Percentiles rank a stretch among this genome's conserved stretches.
phyloP scores from a whole-genome alignment of 2,888 invertebrate genomes.

The Lycia hirtaria region DNA sequence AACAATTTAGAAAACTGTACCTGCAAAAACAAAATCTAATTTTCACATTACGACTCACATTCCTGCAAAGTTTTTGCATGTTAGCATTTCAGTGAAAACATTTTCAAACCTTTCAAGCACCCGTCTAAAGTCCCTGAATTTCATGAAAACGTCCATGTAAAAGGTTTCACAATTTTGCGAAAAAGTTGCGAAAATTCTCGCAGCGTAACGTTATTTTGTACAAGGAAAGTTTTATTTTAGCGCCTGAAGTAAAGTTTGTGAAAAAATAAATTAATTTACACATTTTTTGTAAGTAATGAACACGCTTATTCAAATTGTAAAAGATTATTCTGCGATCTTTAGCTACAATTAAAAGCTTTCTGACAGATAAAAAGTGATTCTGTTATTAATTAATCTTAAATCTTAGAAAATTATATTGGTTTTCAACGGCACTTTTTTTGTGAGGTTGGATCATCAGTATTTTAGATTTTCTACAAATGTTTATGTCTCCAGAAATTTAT shows the following conservation, averaged over 20 bases:
- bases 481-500: too few species aligned
- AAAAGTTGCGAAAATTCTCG: slow-evolving; percentile 10
- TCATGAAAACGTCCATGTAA: slow-evolving; percentile 6
- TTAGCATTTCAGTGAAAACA: slow-evolving; percentile 8
- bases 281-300: neutral
- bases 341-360: slow-evolving; percentile 1
- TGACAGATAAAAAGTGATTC: too few species aligned
- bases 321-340: neutral
- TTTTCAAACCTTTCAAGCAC: slow-evolving; percentile 2
- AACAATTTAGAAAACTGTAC: neutral
- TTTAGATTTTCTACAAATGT: too few species aligned
- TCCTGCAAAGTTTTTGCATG: slow-evolving; percentile 10
- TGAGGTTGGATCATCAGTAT: too few species aligned
- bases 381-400: too few species aligned
- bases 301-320: neutral
- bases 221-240: slow-evolving; percentile 13
- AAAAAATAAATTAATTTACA: slow-evolving; percentile 10
- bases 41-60: slow-evolving; percentile 3
- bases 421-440: too few species aligned
- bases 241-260: neutral
- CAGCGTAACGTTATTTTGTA: slow-evolving; percentile 6
- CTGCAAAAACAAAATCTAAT: neutral
- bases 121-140: slow-evolving; percentile 9
- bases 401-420: too few species aligned
- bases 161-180: slow-evolving; percentile 2